Conservation (phyloP, 2,797 vertebrate genomes). For the Notamacropus eugenii region DNA sequence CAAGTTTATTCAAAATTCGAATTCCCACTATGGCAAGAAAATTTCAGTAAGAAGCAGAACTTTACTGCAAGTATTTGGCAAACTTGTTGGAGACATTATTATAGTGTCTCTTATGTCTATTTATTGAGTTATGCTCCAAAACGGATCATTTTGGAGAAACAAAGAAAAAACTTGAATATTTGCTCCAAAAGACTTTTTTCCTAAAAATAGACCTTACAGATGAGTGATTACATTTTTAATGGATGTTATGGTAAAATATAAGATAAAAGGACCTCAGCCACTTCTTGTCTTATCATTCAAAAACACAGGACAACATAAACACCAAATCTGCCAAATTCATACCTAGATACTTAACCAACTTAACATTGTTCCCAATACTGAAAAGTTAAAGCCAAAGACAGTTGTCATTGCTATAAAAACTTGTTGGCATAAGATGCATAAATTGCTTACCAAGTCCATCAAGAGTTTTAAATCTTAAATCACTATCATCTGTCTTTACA, state of each 20-base stretch:
- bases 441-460: slow-evolving; percentile 28
- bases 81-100: slow-evolving; percentile 52
- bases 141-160: slow-evolving; percentile 63
- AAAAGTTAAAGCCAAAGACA: background rate
- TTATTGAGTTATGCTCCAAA: slow-evolving; percentile 32
- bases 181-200: slow-evolving; percentile 52
- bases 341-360: slow-evolving; percentile 63
- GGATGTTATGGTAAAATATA: slow-evolving; percentile 41
- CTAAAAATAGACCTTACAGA: slow-evolving; percentile 53
- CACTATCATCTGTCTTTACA: background rate
- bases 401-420: slow-evolving; percentile 2
- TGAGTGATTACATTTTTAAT: slow-evolving; percentile 63
- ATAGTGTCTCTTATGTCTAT: background rate
- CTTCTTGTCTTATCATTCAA: background rate
- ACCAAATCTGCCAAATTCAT: background rate
- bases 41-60: slow-evolving; percentile 34
- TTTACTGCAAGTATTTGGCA: slow-evolving; percentile 59
- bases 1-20: slow-evolving; percentile 23
- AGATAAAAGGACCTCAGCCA: slow-evolving; percentile 54
- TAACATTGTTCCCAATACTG: slow-evolving; percentile 43
- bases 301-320: slow-evolving; percentile 50
- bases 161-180: slow-evolving; percentile 26
- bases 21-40: slow-evolving; percentile 13
- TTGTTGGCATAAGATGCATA: background rate
- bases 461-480: slow-evolving; percentile 36